Evolutionary conservation across 2,113 vertebrate species (phyloP).

Genomic region (Chaetops frenatus): DNA sequence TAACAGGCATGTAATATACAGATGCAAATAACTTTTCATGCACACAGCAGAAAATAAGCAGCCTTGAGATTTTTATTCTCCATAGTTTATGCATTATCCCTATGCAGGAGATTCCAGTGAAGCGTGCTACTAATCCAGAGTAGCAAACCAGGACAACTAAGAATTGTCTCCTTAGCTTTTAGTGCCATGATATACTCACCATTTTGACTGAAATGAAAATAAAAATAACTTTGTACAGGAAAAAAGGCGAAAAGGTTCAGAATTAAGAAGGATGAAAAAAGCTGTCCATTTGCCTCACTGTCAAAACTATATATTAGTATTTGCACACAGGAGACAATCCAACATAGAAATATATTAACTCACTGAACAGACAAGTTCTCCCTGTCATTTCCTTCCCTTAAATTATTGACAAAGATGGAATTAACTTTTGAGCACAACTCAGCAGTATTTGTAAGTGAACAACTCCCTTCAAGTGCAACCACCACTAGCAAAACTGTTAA

Average conservation of each 20-base stretch:
- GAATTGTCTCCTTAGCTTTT: neutral
- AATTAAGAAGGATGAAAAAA: neutral
- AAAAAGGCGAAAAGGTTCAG: neutral
- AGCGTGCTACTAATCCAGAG: neutral
- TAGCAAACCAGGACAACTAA: neutral
- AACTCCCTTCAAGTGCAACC: neutral
- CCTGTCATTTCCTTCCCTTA: neutral
- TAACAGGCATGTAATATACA: neutral
- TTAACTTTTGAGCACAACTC: neutral
- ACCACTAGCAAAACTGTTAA: neutral
- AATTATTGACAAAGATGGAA: neutral
- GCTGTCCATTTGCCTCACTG: neutral
- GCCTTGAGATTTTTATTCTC: constrained; percentile 7
- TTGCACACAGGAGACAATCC: neutral
- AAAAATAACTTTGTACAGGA: neutral
- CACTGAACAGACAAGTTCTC: neutral
- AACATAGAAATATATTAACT: neutral
- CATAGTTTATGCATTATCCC: neutral
- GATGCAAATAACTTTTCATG: neutral
- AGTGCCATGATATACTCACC: neutral
- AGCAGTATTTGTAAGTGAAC: neutral
- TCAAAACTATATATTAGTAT: neutral
- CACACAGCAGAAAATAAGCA: neutral
- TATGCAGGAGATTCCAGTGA: neutral
- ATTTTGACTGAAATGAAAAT: neutral